phyloP scores from a whole-genome alignment of 2,113 vertebrate species.

The Cathartes aura region DNA sequence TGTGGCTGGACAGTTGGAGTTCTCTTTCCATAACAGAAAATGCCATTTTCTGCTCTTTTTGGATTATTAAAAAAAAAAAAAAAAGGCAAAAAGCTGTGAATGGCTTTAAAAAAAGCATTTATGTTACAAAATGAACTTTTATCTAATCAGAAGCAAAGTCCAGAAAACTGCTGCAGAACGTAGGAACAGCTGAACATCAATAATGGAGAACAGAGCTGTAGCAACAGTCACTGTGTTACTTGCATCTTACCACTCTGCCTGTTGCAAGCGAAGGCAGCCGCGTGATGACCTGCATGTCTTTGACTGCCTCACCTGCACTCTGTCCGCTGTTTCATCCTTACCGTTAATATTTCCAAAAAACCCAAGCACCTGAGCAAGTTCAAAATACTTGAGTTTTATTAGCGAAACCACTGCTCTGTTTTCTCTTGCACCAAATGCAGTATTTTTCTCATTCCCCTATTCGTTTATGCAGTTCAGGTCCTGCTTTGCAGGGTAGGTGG shows the following conservation, averaged over 20 bases:
- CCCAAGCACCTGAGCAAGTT: not conserved
- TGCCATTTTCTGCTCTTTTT: not conserved
- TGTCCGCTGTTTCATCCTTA: not conserved
- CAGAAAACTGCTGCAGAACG: not conserved
- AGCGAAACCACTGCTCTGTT: not conserved
- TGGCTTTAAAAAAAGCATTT: not conserved
- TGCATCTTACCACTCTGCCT: not conserved
- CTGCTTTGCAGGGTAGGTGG: not conserved
- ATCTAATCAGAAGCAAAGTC: not conserved
- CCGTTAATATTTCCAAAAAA: not conserved
- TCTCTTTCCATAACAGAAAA: not conserved
- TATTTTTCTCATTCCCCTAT: not conserved
- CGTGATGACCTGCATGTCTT: not conserved
- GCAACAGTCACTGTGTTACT: not conserved
- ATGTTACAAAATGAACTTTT: too few species aligned
- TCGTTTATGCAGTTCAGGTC: not conserved
- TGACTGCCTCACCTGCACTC: not conserved
- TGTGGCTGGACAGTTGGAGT: not conserved
- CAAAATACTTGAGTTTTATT: not conserved
- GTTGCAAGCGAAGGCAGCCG: not conserved
- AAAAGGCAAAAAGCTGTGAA: not conserved
- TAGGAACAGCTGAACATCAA: not conserved
- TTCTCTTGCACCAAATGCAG: not conserved
- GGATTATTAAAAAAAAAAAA: not conserved
- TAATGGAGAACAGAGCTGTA: not conserved